Conservation (phyloP, 2,797 vertebrate genomes). For the Hafferia zeledoni region DNA sequence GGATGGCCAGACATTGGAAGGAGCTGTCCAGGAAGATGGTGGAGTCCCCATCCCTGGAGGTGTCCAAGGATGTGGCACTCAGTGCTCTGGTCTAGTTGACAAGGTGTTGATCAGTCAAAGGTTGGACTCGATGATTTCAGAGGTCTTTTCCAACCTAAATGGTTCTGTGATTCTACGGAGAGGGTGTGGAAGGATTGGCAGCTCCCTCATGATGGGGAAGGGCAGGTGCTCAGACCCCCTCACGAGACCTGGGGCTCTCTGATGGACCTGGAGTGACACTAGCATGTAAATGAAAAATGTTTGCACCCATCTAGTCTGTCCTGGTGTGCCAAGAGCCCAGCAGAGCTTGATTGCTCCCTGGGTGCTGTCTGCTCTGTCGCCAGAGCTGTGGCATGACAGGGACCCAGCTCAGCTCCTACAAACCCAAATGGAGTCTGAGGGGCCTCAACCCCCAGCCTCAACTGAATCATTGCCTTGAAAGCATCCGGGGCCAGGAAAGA, state of each 20-base stretch:
- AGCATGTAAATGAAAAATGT: accelerated
- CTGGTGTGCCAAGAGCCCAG: neutral
- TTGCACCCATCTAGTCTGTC: neutral
- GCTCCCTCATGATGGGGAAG: neutral
- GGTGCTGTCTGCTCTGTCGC: too few species aligned
- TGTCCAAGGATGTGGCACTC: accelerated
- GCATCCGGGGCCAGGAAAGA: neutral
- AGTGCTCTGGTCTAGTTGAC: neutral
- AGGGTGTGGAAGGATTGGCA: accelerated
- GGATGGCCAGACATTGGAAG: accelerated
- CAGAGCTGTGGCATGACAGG: too few species aligned
- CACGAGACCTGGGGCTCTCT: accelerated
- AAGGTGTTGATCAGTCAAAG: neutral
- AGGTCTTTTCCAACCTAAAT: neutral
- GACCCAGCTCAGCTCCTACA: neutral
- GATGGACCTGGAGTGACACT: accelerated
- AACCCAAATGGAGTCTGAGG: neutral
- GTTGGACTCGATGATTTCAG: accelerated
- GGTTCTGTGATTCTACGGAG: neutral
- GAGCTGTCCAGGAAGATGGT: neutral
- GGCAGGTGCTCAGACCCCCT: neutral
- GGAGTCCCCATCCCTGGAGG: neutral
- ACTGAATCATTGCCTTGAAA: neutral
- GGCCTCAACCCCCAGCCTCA: neutral
- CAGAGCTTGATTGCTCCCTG: neutral